Percentiles rank a stretch among this genome's conserved stretches.
Evolutionary conservation across 1,140 invertebrate genomes (phyloP).

Genomic region (Potamilus streckersoni): DNA sequence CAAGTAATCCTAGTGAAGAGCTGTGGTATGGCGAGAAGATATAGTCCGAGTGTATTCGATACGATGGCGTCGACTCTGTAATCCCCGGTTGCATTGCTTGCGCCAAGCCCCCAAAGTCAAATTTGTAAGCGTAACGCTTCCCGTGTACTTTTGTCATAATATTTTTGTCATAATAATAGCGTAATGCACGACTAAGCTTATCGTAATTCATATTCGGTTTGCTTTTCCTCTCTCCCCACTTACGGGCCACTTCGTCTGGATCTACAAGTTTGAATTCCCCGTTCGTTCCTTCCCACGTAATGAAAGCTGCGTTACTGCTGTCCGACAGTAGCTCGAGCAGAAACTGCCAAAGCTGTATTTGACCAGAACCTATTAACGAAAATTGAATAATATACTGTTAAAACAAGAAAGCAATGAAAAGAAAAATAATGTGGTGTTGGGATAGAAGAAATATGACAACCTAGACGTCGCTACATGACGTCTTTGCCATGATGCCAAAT

Average conservation of each 20-base stretch:
- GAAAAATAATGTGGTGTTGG: no score
- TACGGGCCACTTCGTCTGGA: conserved; percentile 95
- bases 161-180: conserved; percentile 81
- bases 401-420: no score
- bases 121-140: conserved; percentile 97
- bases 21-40: no score
- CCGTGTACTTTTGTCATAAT: conserved; percentile 74
- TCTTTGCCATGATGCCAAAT: no score
- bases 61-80: no score
- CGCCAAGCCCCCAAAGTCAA: conserved; percentile 80
- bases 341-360: conserved; percentile 99
- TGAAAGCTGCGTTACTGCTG: conserved; percentile 85
- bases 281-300: conserved; percentile 96
- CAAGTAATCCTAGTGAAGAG: no score
- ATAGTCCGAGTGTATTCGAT: no score
- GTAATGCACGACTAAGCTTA: conserved; percentile 95
- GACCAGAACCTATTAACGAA: conserved; percentile 81
- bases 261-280: conserved; percentile 98
- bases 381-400: not conserved
- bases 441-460: no score
- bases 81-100: conserved; percentile 29
- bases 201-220: conserved; percentile 99
- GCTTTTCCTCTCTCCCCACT: conserved; percentile 98
- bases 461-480: no score
- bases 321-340: conserved; percentile 92